Base-by-base conservation (phyloP, 2,797 vertebrate genomes). In the Heteromormyrus szaboi region DNA sequence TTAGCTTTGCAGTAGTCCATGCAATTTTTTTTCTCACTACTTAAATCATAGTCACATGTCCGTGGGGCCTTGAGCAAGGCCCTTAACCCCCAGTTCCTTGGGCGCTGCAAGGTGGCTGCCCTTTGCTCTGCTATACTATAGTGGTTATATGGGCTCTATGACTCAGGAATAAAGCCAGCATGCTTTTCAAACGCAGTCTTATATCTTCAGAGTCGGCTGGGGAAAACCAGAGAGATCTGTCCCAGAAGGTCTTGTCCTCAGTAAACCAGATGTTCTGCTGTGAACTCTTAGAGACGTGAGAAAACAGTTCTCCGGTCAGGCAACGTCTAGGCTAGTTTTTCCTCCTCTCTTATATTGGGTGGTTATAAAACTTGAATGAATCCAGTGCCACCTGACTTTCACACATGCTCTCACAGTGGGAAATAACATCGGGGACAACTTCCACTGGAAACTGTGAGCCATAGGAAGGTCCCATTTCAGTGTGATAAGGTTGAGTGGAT, bases 371-470 rank as follows among this genome's bases (percentile, higher is more conserved):
- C 65, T 33, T 72, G 65, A 72, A 72, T 14, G 12, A 72, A 72
- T 37, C 29, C 29, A 72, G 65, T 14, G 12, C 33, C 68, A 76
- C 12, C 68, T 41, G 68, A 76, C 68, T 37, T 17, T 76, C 29
- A 37, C 33, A 41, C 68, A 37, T 37, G 65, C 65, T 37, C 68
- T 37, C 14, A 76, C 68, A 37, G 68, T 37, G 68, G 68, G 68
- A 76, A 76, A 19, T 41, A 76, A 76, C 68, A 76, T 37, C 17
- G 68, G 14, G 68, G 68, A 76, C 33, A 76, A 76, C 33, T 76
- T 76, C 68, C 68, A 76, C 68, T 76, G 68, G 68, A 76, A 76
- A 76, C 68, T 76, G 12, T 76, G 68, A 76, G 68, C 68, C 68
- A 76, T 41, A 37, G 68, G 68, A 76, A 76, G 68, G 68, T 76